Evolutionary conservation across 2,888 invertebrate species (phyloP).

Genomic region (Glaucopsyche alexis): DNA sequence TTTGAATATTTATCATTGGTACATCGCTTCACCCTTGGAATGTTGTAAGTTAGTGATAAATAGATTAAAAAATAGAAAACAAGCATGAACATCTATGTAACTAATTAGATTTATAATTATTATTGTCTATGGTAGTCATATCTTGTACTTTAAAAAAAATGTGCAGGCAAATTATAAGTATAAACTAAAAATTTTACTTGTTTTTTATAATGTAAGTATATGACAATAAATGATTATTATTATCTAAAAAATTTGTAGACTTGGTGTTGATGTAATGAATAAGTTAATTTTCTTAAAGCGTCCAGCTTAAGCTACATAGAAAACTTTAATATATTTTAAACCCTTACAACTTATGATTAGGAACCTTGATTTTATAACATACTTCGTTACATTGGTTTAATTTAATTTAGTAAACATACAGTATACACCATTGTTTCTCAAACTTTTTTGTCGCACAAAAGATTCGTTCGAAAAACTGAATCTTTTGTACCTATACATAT

Average conservation of each 20-base stretch:
- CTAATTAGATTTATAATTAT: conserved; percentile 1
- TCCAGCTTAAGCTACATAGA: not conserved
- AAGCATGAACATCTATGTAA: not conserved
- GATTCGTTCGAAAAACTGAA: too few relatives aligned
- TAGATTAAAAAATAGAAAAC: not conserved
- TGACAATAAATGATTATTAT: too few relatives aligned
- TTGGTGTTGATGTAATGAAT: too few relatives aligned
- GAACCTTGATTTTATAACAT: not conserved
- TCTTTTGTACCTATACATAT: too few relatives aligned
- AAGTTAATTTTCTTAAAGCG: not conserved
- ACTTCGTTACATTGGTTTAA: not conserved
- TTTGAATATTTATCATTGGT: not conserved
- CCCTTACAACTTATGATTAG: not conserved
- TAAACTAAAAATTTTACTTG: too few relatives aligned
- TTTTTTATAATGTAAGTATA: too few relatives aligned
- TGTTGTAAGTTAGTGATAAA: conserved; percentile 14
- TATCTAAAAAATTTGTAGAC: too few relatives aligned
- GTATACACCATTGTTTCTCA: too few relatives aligned
- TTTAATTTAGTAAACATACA: not conserved
- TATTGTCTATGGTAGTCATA: not conserved
- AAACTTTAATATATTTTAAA: not conserved
- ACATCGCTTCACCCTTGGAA: not conserved
- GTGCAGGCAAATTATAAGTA: not conserved
- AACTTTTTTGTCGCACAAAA: too few relatives aligned
- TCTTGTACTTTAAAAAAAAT: not conserved